Conservation (phyloP, 2,797 vertebrate genomes). For the Margarornis squamiger region DNA sequence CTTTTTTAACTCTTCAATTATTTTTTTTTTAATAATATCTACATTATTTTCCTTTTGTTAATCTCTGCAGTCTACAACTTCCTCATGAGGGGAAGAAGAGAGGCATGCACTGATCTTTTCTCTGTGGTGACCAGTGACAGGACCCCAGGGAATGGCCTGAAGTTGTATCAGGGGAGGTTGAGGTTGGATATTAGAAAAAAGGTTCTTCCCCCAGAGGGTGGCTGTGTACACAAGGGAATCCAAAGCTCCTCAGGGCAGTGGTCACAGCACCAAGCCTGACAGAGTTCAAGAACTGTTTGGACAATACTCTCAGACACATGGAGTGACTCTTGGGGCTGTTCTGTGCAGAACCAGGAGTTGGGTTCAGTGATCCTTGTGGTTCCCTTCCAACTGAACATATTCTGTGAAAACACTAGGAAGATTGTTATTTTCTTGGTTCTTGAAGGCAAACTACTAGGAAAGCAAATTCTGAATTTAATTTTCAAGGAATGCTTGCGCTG, state of each 20-base stretch:
- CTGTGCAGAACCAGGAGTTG: not conserved
- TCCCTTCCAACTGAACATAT: not conserved
- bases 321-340: not conserved
- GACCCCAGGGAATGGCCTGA: not conserved
- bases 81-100: not conserved
- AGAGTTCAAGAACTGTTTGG: not conserved
- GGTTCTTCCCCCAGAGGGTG: not conserved
- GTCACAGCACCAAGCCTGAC: not conserved
- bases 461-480: not conserved
- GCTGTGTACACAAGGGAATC: not conserved
- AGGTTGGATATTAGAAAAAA: not conserved
- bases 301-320: not conserved
- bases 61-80: not conserved
- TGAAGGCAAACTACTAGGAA: not conserved
- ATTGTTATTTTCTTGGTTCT: not conserved
- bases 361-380: not conserved
- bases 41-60: not conserved
- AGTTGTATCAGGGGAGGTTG: not conserved
- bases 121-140: not conserved
- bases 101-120: not conserved
- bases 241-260: not conserved
- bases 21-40: not conserved
- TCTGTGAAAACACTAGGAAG: not conserved
- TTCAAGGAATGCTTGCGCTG: not conserved
- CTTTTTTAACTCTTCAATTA: not conserved